Base-by-base conservation (phyloP, 2,888 invertebrate species). In the Philopedon plagiatum region DNA sequence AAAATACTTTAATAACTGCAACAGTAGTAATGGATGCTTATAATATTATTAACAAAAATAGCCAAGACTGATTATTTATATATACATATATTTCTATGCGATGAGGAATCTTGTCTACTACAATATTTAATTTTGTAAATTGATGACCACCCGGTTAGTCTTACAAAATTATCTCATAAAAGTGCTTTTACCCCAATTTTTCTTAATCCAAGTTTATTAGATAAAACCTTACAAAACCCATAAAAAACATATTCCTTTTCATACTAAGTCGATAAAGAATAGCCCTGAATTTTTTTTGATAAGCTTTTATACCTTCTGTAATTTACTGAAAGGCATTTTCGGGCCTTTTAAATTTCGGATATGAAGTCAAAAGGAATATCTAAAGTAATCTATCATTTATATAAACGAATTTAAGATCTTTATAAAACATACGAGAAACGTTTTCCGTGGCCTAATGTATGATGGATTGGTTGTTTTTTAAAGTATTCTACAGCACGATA, bases 271-370 rank as follows among this genome's bases (percentile, higher is more conserved):
- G 44, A 44, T 44, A 44, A 44, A 44, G 44, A 44, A 44, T 44
- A 44, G n/a, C 19, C 44, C 19, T 15, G 11, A 18, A 3, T 44
- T 44, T 44, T 19, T 18, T 39, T 39, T 29, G 29, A 29, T 29
- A 29, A 5, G 39, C 39, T 7, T 44, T 44, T 19, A 44, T 44
- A 44, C 44, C 44, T 44, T 34, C 44, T 44, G 44, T 44, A 44
- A 44, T 44, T 44, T 44, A 44, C 44, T 44, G 44, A 44, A 44
- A 44, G 44, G 44, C 44, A 19, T 44, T 44, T 18, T 19, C 44
- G 44, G 44, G 19, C 44, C 19, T 44, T 44, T 44, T 44, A 44
- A 44, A 19, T 44, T 44, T 44, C 19, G 9, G 19, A 44, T 44
- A 19, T 44, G 11, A 44, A 44, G 19, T 44, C 18, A 44, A 44